A percentile compares a stretch with the other conserved stretches of the same genome.
Conservation (phyloP, 2,888 invertebrate genomes). For the Polydrusus pterygomalis region DNA sequence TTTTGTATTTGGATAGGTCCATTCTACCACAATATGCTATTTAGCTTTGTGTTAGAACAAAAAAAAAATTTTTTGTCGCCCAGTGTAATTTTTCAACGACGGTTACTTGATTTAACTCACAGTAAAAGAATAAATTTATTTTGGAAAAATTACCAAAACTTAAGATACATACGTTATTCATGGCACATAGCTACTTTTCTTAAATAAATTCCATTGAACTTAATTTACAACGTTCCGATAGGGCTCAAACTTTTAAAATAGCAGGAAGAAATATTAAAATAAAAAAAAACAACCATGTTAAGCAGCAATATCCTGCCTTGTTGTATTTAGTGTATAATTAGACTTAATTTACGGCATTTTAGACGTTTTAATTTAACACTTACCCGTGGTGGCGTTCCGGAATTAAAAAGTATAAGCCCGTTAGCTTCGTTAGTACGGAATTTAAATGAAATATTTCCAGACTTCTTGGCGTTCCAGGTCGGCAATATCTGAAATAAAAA, state of each 20-base stretch:
- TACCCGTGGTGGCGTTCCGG: constrained; percentile 86
- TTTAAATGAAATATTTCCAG: constrained; percentile 93
- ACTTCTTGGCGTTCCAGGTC: constrained; percentile 92
- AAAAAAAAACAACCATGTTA: constrained; percentile 12
- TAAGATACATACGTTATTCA: too few relatives aligned
- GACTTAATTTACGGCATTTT: constrained; percentile 26
- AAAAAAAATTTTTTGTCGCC: too few relatives aligned
- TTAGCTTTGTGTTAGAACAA: too few relatives aligned
- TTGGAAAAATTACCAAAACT: too few relatives aligned
- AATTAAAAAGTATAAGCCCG: constrained; percentile 94
- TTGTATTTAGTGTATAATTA: constrained; percentile 30
- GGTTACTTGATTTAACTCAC: too few relatives aligned
- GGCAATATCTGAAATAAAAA: constrained; percentile 81
- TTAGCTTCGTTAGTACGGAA: constrained; percentile 97
- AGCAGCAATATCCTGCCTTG: constrained; percentile 26
- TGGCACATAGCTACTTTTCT: too few relatives aligned
- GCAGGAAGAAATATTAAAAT: constrained; percentile 11
- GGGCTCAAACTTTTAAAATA: neutral
- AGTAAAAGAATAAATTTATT: too few relatives aligned
- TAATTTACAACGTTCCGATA: neutral
- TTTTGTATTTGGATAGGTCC: too few relatives aligned
- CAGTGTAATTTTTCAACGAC: too few relatives aligned
- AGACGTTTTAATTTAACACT: constrained; percentile 68
- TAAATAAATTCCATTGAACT: too few relatives aligned
- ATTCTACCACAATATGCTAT: too few relatives aligned